Percentiles rank a stretch among this genome's conserved stretches.
These are phyloP conservation scores for Charadrius vociferus DNA, from an alignment of 2,113 vertebrate species.

Conservation along the genomic window DNA sequence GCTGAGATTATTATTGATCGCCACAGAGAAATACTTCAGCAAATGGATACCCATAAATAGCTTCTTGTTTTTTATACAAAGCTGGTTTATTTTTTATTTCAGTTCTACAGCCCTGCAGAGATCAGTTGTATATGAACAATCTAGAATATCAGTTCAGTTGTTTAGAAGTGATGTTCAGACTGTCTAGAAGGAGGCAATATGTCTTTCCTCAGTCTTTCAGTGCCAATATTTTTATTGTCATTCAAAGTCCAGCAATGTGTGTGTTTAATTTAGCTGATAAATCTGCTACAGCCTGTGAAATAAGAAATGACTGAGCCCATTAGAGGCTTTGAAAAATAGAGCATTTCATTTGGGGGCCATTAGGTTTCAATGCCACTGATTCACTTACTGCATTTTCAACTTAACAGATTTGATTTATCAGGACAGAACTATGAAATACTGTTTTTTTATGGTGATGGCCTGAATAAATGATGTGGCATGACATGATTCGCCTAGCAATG, in stretches of 20 bases:
- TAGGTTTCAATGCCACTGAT: background rate
- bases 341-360: background rate
- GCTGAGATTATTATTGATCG: background rate
- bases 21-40: background rate
- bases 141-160: background rate
- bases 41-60: background rate
- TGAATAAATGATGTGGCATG: background rate
- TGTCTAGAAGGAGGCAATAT: background rate
- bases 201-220: background rate
- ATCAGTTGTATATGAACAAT: background rate
- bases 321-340: slow-evolving; percentile 3
- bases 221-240: background rate
- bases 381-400: background rate
- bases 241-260: background rate
- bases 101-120: background rate
- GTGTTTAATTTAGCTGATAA: slow-evolving; percentile 14
- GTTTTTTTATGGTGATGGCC: background rate
- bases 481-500: background rate
- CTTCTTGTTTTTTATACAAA: background rate
- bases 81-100: background rate
- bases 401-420: background rate
- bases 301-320: background rate
- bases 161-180: background rate
- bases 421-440: background rate
- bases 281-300: background rate